Percentiles rank a stretch among this genome's conserved stretches.
Evolutionary conservation across 2,797 vertebrate genomes (phyloP).

Genomic region (Macropodus opercularis): DNA sequence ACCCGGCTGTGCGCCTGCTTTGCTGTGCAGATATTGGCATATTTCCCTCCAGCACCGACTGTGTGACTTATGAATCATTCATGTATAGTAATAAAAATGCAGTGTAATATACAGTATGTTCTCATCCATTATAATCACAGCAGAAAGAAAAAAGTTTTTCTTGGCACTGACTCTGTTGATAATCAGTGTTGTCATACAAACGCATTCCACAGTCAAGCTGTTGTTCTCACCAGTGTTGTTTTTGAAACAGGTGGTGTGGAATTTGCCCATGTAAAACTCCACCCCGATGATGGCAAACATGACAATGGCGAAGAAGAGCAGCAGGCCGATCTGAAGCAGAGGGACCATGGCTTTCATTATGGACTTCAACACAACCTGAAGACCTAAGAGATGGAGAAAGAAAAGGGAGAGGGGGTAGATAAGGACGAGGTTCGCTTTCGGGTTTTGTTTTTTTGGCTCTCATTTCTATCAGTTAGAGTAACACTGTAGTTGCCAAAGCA

Average conservation of each 20-base stretch:
- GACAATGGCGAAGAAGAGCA: slow-evolving; percentile 97
- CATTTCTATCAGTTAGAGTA: not conserved
- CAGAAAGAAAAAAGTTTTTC: slow-evolving; percentile 7
- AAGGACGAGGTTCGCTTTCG: not conserved
- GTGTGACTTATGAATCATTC: slow-evolving; percentile 38
- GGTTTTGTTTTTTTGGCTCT: not conserved
- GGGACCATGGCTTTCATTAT: slow-evolving; percentile 99
- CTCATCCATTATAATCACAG: slow-evolving; percentile 7
- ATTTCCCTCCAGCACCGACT: not conserved
- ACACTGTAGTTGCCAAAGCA: not conserved
- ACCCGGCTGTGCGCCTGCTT: slow-evolving; percentile 20
- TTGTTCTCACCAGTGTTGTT: slow-evolving; percentile 84
- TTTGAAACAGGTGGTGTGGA: slow-evolving; percentile 92
- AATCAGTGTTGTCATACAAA: slow-evolving; percentile 20
- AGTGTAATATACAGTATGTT: slow-evolving; percentile 20
- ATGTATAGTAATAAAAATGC: slow-evolving; percentile 26
- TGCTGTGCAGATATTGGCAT: slow-evolving; percentile 8
- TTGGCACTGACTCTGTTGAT: slow-evolving; percentile 1
- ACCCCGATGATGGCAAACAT: slow-evolving; percentile 99
- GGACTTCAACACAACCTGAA: slow-evolving; percentile 98
- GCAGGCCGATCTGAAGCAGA: slow-evolving; percentile 94
- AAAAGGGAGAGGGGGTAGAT: not conserved
- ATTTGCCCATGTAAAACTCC: slow-evolving; percentile 99
- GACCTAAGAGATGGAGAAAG: slow-evolving; percentile 77
- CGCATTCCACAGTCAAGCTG: slow-evolving; percentile 6